Conservation (phyloP, 2,888 invertebrate species). For the Tineola bisselliella region DNA sequence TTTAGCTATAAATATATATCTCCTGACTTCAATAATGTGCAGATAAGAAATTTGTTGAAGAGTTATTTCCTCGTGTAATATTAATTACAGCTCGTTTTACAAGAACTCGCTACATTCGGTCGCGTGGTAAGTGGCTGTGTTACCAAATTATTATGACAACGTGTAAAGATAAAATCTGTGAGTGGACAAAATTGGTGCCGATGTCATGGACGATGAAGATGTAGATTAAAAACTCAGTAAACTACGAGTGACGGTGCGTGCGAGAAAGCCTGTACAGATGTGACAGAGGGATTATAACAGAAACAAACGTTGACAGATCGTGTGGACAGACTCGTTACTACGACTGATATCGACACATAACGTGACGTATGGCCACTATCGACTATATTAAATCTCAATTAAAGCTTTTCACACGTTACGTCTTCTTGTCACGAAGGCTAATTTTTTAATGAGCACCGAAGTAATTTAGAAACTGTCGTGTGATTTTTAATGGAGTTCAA, state of each 20-base stretch:
- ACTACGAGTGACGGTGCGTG: conserved; percentile 29
- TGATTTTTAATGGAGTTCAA: not conserved
- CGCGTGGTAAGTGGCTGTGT: not conserved
- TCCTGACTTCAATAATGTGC: not conserved
- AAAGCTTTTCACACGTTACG: conserved; percentile 7
- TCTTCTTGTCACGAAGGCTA: conserved; percentile 6
- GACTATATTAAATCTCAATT: conserved; percentile 7
- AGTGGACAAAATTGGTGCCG: conserved; percentile 4
- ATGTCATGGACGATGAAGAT: conserved; percentile 28
- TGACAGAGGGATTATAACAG: conserved; percentile 1
- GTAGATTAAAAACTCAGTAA: conserved; percentile 26
- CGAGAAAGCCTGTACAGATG: conserved; percentile 10
- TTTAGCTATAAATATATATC: no score
- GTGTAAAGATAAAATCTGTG: conserved; percentile 23
- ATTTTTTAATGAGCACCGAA: not conserved
- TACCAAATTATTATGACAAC: conserved; percentile 23
- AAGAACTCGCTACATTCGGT: conserved; percentile 7
- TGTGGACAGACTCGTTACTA: conserved; percentile 1
- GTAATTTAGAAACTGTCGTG: not conserved
- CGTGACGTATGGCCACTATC: conserved; percentile 39
- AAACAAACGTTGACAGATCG: conserved; percentile 16
- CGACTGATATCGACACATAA: conserved; percentile 47
- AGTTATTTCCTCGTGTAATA: not conserved
- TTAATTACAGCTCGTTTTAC: conserved; percentile 6
- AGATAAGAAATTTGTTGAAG: not conserved